Conservation (phyloP, 2,113 vertebrate species). For the Ciconia maguari region DNA sequence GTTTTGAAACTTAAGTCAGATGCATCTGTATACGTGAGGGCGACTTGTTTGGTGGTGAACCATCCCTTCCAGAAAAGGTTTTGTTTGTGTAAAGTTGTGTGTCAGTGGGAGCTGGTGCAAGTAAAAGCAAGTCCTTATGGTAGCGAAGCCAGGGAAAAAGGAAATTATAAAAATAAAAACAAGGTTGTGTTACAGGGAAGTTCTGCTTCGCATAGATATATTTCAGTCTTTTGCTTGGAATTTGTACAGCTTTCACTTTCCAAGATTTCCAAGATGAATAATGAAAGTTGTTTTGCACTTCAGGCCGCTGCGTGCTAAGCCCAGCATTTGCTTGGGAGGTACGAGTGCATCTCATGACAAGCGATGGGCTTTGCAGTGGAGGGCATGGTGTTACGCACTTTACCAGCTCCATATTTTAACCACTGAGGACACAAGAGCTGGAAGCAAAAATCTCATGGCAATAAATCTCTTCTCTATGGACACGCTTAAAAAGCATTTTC, state of each 20-base stretch:
- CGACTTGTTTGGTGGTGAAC: neutral
- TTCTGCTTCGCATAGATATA: constrained; percentile 38
- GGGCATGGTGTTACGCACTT: neutral
- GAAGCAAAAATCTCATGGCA: neutral
- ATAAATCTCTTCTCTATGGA: constrained; percentile 9
- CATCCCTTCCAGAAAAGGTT: neutral
- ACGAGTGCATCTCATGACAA: neutral
- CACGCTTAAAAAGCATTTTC: constrained; percentile 12
- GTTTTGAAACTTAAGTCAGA: constrained; percentile 36
- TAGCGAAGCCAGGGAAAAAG: neutral
- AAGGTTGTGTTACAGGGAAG: constrained; percentile 16
- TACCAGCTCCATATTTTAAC: neutral
- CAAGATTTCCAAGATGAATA: constrained; percentile 46
- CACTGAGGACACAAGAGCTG: neutral
- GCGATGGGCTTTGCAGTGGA: neutral
- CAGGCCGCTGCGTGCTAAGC: neutral
- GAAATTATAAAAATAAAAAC: constrained; percentile 27
- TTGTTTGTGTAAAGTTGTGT: neutral
- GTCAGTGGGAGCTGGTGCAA: constrained; percentile 3
- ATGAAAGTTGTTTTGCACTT: constrained; percentile 50
- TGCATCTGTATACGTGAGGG: neutral
- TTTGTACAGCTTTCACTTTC: constrained; percentile 52
- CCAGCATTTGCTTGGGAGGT: neutral
- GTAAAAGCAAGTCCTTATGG: constrained; percentile 1
- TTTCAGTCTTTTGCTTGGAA: constrained; percentile 57